Conservation (phyloP, 2,888 invertebrate genomes). For the Orthosia gothica region DNA sequence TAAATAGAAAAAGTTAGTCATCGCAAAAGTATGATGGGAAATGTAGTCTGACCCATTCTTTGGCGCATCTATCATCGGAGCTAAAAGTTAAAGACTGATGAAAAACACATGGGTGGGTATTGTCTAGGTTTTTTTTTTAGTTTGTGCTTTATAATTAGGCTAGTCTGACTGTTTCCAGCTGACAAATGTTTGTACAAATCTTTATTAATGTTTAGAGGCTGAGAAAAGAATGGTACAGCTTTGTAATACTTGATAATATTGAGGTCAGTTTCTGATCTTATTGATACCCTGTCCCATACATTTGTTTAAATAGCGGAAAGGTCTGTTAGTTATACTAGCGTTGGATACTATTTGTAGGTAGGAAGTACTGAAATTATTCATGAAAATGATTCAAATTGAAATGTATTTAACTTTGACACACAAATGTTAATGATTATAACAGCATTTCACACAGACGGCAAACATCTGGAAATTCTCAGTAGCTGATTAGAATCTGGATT, state of each 20-base stretch:
- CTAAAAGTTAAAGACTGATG: constrained; percentile 34
- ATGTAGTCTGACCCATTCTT: constrained; percentile 56
- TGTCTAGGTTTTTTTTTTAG: constrained; percentile 28
- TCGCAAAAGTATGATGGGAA: constrained; percentile 45
- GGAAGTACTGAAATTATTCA: no score
- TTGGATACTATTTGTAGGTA: not conserved
- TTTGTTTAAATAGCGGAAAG: not conserved
- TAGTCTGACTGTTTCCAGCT: constrained; percentile 20
- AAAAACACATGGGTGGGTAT: constrained; percentile 39
- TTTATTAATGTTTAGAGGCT: constrained; percentile 20
- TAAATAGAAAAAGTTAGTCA: constrained; percentile 66
- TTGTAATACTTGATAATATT: not conserved
- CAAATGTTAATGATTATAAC: no score
- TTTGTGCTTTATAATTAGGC: constrained; percentile 35
- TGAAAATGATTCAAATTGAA: no score
- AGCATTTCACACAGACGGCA: no score
- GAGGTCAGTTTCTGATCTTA: not conserved
- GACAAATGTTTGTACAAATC: constrained; percentile 33
- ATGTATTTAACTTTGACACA: no score
- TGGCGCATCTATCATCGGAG: constrained; percentile 51
- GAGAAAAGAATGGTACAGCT: constrained; percentile 7
- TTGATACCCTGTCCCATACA: not conserved
- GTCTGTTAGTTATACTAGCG: not conserved
- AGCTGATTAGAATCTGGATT: no score
- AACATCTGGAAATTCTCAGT: no score